Conservation (phyloP, 2,888 invertebrate genomes). For the Leptothorax acervorum region DNA sequence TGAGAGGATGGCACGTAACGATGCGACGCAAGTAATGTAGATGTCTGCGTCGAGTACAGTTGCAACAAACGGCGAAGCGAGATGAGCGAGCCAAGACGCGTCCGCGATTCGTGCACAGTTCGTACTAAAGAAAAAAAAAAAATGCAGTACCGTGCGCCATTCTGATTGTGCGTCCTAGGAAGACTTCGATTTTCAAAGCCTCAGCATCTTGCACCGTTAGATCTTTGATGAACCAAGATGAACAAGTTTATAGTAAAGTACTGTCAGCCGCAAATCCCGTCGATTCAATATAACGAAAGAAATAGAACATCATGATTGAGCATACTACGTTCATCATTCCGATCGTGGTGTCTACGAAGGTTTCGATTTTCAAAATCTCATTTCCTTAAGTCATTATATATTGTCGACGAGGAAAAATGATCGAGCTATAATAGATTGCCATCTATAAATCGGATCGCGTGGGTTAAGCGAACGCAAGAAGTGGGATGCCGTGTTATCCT, state of each 20-base stretch:
- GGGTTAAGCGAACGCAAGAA: slow-evolving; percentile 40
- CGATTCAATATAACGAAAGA: slow-evolving; percentile 31
- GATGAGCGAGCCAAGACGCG: slow-evolving; percentile 44
- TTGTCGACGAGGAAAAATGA: slow-evolving; percentile 27
- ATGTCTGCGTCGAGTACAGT: slow-evolving; percentile 57
- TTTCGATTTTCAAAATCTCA: slow-evolving; percentile 43
- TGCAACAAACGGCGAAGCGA: slow-evolving; percentile 54
- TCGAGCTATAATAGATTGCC: slow-evolving; percentile 11
- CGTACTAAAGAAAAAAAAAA: slow-evolving; percentile 15
- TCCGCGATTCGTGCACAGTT: slow-evolving; percentile 33
- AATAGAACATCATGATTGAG: slow-evolving; percentile 60
- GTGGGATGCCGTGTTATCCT: slow-evolving; percentile 18
- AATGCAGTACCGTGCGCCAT: slow-evolving; percentile 35
- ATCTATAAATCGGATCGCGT: slow-evolving; percentile 41
- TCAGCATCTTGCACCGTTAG: slow-evolving; percentile 36
- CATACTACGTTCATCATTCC: slow-evolving; percentile 43
- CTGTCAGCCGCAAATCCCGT: slow-evolving; percentile 32
- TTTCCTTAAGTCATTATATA: slow-evolving; percentile 32
- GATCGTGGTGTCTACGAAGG: slow-evolving; percentile 6
- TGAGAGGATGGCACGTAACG: slow-evolving; percentile 47
- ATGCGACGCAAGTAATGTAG: slow-evolving; percentile 25
- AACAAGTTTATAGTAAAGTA: slow-evolving; percentile 36
- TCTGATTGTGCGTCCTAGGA: slow-evolving; percentile 26
- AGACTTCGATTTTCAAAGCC: slow-evolving; percentile 38
- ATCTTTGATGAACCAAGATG: slow-evolving; percentile 48